Evolutionary conservation across 92 coral and sea anemone genomes (phyloP).

Genomic region (Phenganax subtilis): DNA sequence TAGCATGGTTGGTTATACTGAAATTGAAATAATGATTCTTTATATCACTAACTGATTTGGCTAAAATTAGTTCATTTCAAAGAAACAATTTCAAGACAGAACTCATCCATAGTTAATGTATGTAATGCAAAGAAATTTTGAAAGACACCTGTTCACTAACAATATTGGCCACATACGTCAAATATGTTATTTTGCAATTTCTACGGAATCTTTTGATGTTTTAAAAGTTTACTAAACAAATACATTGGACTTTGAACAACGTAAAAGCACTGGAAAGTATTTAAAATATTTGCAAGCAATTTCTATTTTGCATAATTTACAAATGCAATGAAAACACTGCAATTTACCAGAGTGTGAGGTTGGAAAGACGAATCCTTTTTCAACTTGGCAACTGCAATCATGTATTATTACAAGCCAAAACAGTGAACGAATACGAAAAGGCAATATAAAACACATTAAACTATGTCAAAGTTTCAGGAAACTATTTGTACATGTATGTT

Average conservation of each 20-base stretch:
- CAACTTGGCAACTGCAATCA: slow-evolving; percentile 13
- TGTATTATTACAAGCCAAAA: background rate
- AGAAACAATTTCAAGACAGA: slow-evolving; percentile 30
- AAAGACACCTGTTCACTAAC: slow-evolving; percentile 31
- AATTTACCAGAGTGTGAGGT: slow-evolving; percentile 24
- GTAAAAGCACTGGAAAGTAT: background rate
- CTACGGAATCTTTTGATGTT: background rate
- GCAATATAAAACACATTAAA: background rate
- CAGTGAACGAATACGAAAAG: background rate
- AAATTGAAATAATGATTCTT: background rate
- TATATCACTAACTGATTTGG: slow-evolving; percentile 4
- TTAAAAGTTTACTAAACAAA: background rate
- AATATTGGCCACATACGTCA: slow-evolving; percentile 10
- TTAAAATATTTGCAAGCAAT: background rate
- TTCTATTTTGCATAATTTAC: slow-evolving; percentile 15
- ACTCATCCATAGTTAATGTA: slow-evolving; percentile 38
- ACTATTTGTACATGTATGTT: background rate
- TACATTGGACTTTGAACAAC: slow-evolving; percentile 11
- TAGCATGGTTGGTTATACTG: background rate
- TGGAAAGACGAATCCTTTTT: slow-evolving; percentile 1
- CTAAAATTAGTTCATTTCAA: background rate
- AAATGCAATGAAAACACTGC: slow-evolving; percentile 14
- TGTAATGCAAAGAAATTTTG: background rate
- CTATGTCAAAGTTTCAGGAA: background rate
- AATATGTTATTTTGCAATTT: slow-evolving; percentile 15